Percentiles rank a stretch among this genome's conserved stretches.
Conservation (phyloP, 92 coral and sea anemone genomes). For the Porites lobata region DNA sequence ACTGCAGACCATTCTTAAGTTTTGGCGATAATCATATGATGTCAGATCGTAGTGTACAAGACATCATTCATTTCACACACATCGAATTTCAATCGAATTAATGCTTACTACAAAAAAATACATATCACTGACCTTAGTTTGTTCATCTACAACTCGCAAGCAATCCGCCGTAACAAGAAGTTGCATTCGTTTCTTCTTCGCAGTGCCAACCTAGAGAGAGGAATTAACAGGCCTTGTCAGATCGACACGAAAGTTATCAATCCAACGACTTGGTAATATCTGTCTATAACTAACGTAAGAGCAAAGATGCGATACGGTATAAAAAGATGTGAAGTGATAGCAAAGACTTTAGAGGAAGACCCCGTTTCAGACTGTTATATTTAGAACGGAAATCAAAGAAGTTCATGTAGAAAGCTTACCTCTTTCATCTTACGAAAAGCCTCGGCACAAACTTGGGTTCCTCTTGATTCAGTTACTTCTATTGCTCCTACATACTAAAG, state of each 20-base stretch:
- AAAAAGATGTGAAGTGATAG: neutral
- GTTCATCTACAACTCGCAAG: conserved; percentile 96
- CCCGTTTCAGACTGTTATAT: conserved; percentile 53
- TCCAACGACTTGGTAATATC: neutral
- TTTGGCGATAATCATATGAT: no score
- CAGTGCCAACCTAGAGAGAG: conserved; percentile 64
- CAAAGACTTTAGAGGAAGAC: conserved; percentile 37
- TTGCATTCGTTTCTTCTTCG: conserved; percentile 94
- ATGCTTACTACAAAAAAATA: neutral
- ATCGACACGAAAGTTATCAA: conserved; percentile 4
- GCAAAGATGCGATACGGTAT: neutral
- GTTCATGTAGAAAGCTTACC: conserved; percentile 42
- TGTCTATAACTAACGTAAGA: neutral
- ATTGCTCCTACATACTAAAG: conserved; percentile 90
- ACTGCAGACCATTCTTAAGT: neutral
- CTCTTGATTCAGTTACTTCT: conserved; percentile 98
- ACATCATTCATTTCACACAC: neutral
- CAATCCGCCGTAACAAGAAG: conserved; percentile 96
- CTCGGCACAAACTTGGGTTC: conserved; percentile 98
- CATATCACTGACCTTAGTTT: conserved; percentile 82
- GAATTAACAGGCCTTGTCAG: conserved; percentile 10
- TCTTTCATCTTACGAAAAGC: conserved; percentile 93
- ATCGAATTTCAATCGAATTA: neutral
- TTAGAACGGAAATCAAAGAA: conserved; percentile 1
- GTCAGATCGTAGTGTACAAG: neutral